Evolutionary conservation across 92 coral and sea anemone species (phyloP).

Genomic region (Siderastrea siderea): DNA sequence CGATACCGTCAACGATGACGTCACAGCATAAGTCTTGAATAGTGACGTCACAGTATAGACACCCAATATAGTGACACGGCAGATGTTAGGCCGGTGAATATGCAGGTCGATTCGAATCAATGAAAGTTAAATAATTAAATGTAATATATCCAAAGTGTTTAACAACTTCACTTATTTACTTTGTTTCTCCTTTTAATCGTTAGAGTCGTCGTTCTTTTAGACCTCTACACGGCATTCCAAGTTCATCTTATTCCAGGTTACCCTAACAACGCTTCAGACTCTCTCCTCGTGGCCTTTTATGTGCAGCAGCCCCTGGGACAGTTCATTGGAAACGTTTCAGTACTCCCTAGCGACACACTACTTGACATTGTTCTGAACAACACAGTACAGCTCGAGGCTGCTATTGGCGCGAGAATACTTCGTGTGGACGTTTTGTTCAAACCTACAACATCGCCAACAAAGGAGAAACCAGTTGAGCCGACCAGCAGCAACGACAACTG

Average conservation of each 20-base stretch:
- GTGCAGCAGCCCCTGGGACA: conserved; percentile 40
- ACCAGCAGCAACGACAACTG: background rate
- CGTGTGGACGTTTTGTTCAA: background rate
- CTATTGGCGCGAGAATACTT: conserved; percentile 9
- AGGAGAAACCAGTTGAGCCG: background rate
- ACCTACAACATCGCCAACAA: conserved; percentile 3
- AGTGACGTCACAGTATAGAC: too few relatives aligned
- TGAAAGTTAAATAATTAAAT: background rate
- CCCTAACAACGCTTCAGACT: background rate
- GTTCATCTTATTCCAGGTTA: conserved; percentile 34
- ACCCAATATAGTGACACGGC: too few relatives aligned
- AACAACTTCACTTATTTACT: background rate
- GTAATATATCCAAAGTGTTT: background rate
- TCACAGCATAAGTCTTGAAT: too few relatives aligned
- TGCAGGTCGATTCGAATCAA: background rate
- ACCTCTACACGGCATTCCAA: conserved; percentile 28
- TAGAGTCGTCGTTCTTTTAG: background rate
- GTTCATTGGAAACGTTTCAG: conserved; percentile 16
- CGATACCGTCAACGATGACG: too few relatives aligned
- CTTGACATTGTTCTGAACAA: background rate
- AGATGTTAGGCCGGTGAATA: too few relatives aligned
- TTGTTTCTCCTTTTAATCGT: background rate
- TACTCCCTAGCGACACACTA: conserved; percentile 14
- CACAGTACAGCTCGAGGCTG: background rate
- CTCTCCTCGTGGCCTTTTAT: conserved; percentile 30